phyloP scores from a whole-genome alignment of 1,140 invertebrate species.

The Cotesia typhae region DNA sequence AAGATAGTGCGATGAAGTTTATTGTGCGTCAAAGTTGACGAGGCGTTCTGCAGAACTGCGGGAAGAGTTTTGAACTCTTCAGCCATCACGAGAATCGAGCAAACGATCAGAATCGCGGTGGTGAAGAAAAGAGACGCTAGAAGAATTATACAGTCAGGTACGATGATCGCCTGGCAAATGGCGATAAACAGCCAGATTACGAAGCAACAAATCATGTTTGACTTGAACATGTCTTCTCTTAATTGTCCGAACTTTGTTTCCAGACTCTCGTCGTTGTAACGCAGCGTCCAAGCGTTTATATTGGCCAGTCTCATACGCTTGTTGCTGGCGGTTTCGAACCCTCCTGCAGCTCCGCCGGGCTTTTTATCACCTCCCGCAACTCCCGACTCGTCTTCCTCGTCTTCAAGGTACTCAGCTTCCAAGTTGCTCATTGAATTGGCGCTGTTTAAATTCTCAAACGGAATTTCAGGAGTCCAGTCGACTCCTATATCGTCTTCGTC shows the following conservation, averaged over 20 bases:
- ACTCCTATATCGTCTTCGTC: conserved; percentile 80
- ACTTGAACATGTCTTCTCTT: conserved; percentile 94
- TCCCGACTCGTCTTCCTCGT: conserved; percentile 54
- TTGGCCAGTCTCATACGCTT: conserved; percentile 89
- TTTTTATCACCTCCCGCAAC: conserved; percentile 68
- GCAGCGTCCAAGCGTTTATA: conserved; percentile 85
- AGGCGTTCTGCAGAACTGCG: conserved; percentile 73
- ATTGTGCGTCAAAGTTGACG: conserved; percentile 77
- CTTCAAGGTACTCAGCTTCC: conserved; percentile 62
- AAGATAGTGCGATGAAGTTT: conserved; percentile 77
- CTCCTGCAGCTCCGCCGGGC: conserved; percentile 87
- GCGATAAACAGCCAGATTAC: conserved; percentile 91
- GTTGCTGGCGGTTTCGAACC: conserved; percentile 92
- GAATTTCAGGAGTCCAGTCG: conserved; percentile 91
- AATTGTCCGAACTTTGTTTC: conserved; percentile 85
- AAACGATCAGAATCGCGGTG: conserved; percentile 73
- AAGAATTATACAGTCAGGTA: conserved; percentile 72
- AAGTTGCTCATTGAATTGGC: conserved; percentile 64
- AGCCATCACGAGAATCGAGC: conserved; percentile 83
- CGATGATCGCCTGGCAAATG: conserved; percentile 79
- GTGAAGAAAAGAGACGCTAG: conserved; percentile 70
- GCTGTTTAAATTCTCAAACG: conserved; percentile 80
- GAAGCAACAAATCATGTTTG: conserved; percentile 91
- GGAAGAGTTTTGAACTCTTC: conserved; percentile 81
- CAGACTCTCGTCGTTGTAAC: conserved; percentile 79